A percentile compares a stretch with the other conserved stretches of the same genome.
Evolutionary conservation across 2,888 invertebrate species (phyloP).

Genomic region (Megalurothrips usitatus): DNA sequence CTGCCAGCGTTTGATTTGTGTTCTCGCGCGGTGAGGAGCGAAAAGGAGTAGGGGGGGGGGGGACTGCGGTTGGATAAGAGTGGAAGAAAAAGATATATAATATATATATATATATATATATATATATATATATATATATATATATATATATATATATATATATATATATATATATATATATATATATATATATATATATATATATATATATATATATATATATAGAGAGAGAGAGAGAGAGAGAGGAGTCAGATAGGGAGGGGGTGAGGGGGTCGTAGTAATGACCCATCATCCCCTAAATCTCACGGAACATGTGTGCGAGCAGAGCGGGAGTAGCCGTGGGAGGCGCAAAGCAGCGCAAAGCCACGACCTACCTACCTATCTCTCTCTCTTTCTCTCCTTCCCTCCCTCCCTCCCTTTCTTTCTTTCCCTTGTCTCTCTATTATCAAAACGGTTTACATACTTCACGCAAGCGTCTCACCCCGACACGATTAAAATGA

Average conservation of each 20-base stretch:
- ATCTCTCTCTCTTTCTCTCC: no score
- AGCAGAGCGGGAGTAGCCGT: background rate
- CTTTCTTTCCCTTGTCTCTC: background rate
- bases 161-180: no score
- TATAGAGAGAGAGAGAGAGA: no score
- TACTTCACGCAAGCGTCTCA: background rate
- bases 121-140: no score
- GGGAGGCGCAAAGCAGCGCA: background rate
- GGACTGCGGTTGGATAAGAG: background rate
- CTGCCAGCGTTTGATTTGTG: constrained; percentile 18
- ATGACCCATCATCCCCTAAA: constrained; percentile 26
- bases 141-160: no score
- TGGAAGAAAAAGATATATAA: no score
- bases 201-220: no score
- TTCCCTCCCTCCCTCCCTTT: background rate
- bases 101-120: no score
- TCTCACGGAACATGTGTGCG: constrained; percentile 3
- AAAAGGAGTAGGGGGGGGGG: background rate
- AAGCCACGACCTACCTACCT: no score
- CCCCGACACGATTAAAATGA: constrained; percentile 6
- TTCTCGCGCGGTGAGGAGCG: background rate
- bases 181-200: no score
- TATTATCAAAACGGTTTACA: constrained; percentile 21
- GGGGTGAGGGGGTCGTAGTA: background rate
- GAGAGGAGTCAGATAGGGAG: background rate